These are phyloP conservation scores for Halictus rubicundus DNA, from an alignment of 1,140 invertebrate genomes.

Conservation along the genomic window DNA sequence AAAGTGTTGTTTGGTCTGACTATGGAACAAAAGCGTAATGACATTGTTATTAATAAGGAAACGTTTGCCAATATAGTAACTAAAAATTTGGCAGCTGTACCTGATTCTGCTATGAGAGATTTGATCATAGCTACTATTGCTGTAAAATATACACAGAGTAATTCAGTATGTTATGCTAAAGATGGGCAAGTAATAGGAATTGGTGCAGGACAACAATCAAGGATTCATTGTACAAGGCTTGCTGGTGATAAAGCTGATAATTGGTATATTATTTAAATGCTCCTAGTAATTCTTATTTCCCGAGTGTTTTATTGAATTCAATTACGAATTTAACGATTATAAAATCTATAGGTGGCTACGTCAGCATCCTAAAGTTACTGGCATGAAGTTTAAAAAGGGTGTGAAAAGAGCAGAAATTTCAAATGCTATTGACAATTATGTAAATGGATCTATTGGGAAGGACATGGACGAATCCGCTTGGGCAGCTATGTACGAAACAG, in stretches of 20 bases:
- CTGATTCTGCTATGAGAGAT: slow-evolving; percentile 90
- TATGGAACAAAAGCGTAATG: slow-evolving; percentile 95
- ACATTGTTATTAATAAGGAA: slow-evolving; percentile 89
- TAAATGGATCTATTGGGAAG: slow-evolving; percentile 93
- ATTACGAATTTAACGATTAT: not conserved
- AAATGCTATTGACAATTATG: slow-evolving; percentile 98
- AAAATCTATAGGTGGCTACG: slow-evolving; percentile 89
- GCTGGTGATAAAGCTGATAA: slow-evolving; percentile 99
- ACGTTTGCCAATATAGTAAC: slow-evolving; percentile 94
- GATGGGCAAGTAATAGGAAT: slow-evolving; percentile 98
- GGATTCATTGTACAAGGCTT: slow-evolving; percentile 98
- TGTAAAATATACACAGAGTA: slow-evolving; percentile 98
- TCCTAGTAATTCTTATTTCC: not conserved
- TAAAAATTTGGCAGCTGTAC: slow-evolving; percentile 85
- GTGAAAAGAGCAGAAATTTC: slow-evolving; percentile 96
- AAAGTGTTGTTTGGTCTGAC: slow-evolving; percentile 95
- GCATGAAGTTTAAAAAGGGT: slow-evolving; percentile 93
- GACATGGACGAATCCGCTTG: slow-evolving; percentile 85
- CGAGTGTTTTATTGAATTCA: not conserved
- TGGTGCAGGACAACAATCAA: slow-evolving; percentile 97
- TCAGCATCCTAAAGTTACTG: slow-evolving; percentile 93
- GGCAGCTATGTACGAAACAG: slow-evolving; percentile 87
- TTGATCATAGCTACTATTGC: slow-evolving; percentile 97
- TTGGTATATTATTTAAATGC: slow-evolving; percentile 82
- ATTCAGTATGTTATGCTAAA: slow-evolving; percentile 96